Evolutionary conservation across 1,140 invertebrate genomes (phyloP).

Genomic region (Phymorhynchus buccinoides): DNA sequence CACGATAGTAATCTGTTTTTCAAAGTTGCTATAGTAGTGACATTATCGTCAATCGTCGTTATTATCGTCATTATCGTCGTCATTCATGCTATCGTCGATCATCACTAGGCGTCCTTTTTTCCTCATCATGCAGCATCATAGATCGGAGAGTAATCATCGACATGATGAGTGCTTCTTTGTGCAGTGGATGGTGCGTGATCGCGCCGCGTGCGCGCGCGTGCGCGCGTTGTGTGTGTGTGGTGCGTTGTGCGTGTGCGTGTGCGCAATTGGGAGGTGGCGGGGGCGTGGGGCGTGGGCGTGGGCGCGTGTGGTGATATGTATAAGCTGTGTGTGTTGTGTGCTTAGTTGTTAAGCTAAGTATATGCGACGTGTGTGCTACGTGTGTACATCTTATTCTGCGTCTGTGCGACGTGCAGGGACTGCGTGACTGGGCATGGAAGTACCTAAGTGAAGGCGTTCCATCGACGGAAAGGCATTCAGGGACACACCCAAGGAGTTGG

Average conservation of each 20-base stretch:
- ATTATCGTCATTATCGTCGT: not conserved
- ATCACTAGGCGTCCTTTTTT: too few relatives aligned
- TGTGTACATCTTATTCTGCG: not conserved
- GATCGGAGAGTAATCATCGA: too few relatives aligned
- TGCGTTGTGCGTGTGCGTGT: too few relatives aligned
- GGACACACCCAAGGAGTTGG: conserved; percentile 29
- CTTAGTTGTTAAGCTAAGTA: not conserved
- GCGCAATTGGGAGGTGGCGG: too few relatives aligned
- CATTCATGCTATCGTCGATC: not conserved
- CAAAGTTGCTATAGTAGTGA: not conserved
- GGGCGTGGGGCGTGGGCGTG: too few relatives aligned
- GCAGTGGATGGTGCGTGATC: too few relatives aligned
- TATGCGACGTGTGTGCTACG: not conserved
- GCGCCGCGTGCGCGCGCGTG: too few relatives aligned
- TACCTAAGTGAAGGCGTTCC: conserved; percentile 2
- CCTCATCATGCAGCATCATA: too few relatives aligned
- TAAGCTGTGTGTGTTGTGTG: not conserved
- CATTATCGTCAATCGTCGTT: not conserved
- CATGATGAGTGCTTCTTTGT: not conserved
- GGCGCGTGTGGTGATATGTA: too few relatives aligned
- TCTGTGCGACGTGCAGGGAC: not conserved
- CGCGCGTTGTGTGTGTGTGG: conserved; percentile 11
- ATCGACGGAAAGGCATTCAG: conserved; percentile 23
- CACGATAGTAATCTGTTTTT: too few relatives aligned
- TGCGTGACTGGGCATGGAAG: not conserved